Percentiles rank a stretch among this genome's conserved stretches.
Evolutionary conservation across 1,140 invertebrate species (phyloP).

Genomic region (Oncopeltus fasciatus): DNA sequence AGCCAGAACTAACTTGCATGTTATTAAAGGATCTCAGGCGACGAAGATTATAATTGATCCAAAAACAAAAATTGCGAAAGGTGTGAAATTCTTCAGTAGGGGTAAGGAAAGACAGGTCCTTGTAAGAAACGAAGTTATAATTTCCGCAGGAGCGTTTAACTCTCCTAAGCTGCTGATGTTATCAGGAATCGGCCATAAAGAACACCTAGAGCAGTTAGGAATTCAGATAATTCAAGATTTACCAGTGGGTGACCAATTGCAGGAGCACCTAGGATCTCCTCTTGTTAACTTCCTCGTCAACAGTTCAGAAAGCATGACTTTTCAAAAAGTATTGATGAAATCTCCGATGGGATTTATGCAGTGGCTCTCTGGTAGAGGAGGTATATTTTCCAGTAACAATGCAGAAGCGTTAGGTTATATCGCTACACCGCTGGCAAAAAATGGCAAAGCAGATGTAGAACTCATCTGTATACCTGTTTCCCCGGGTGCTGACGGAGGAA

Average conservation of each 20-base stretch:
- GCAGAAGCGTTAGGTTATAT: conserved; percentile 49
- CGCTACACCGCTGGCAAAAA: conserved; percentile 39
- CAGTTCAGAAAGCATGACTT: conserved; percentile 36
- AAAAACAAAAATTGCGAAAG: conserved; percentile 35
- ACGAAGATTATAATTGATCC: conserved; percentile 40
- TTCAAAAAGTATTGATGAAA: conserved; percentile 15
- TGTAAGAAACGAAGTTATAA: conserved; percentile 20
- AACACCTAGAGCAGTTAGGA: conserved; percentile 13
- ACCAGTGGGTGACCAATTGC: conserved; percentile 44
- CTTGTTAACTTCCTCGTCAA: conserved; percentile 52
- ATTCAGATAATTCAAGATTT: conserved; percentile 38
- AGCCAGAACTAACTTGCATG: conserved; percentile 38
- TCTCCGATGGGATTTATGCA: neutral
- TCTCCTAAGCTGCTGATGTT: conserved; percentile 20
- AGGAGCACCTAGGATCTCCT: conserved; percentile 55
- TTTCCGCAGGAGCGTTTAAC: conserved; percentile 20
- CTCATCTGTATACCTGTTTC: conserved; percentile 37
- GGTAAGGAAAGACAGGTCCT: conserved; percentile 13
- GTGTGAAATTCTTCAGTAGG: conserved; percentile 37
- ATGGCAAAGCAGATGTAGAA: conserved; percentile 46
- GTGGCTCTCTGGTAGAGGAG: conserved; percentile 19
- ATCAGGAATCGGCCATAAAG: conserved; percentile 17
- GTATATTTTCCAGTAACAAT: conserved; percentile 30
- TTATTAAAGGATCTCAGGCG: conserved; percentile 36
- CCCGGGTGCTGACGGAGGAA: conserved; percentile 28